Evolutionary conservation across 2,888 invertebrate genomes (phyloP).

Genomic region (Fragum sueziense): DNA sequence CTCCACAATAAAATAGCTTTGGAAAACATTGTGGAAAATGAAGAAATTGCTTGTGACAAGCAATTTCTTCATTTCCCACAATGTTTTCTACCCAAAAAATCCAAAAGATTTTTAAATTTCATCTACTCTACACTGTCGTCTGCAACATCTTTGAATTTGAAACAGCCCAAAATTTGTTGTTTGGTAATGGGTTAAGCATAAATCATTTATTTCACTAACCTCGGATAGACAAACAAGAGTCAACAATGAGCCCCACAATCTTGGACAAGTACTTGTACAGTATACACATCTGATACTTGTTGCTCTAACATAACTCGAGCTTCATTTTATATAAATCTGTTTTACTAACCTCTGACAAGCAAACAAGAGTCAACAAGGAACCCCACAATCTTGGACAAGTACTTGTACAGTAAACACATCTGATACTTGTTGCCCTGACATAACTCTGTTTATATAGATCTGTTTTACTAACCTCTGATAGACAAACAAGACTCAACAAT

Average conservation of each 20-base stretch:
- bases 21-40: too few species aligned
- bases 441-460: neutral
- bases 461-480: constrained; percentile 35
- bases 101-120: too few species aligned
- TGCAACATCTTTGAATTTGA: too few species aligned
- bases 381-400: too few species aligned
- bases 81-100: too few species aligned
- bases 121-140: too few species aligned
- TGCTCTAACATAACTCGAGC: constrained; percentile 72
- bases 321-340: neutral
- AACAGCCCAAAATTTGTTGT: too few species aligned
- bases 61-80: constrained; percentile 3
- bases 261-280: neutral
- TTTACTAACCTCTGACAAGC: neutral
- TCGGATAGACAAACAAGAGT: constrained; percentile 22
- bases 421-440: neutral
- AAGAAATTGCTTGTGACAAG: neutral
- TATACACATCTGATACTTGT: constrained; percentile 52
- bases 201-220: constrained; percentile 21
- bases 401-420: too few species aligned
- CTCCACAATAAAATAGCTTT: too few species aligned
- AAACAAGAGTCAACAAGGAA: too few species aligned
- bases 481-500: constrained; percentile 27
- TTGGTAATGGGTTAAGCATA: too few species aligned
- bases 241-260: constrained; percentile 41